A percentile compares a stretch with the other conserved stretches of the same genome.
These are phyloP conservation scores for Drosophila santomea DNA, from an alignment of 1,140 invertebrate species.

Conservation along the genomic window DNA sequence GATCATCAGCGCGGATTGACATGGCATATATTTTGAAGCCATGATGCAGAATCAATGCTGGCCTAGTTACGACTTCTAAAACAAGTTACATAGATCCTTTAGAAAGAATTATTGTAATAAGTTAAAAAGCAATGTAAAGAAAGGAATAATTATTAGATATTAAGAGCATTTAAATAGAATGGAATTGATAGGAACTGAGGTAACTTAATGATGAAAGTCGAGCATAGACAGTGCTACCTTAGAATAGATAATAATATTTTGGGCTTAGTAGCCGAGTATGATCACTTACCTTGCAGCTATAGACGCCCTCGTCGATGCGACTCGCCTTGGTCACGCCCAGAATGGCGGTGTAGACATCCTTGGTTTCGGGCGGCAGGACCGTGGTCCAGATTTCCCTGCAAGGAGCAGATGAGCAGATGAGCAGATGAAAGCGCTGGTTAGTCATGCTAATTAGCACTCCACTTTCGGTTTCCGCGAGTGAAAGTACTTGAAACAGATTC, in stretches of 20 bases:
- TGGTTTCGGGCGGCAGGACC: slow-evolving; percentile 87
- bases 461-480: slow-evolving; percentile 58
- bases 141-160: too few species aligned
- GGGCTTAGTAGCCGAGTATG: too few species aligned
- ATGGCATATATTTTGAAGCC: not conserved
- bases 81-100: too few species aligned
- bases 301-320: slow-evolving; percentile 89
- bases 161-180: too few species aligned
- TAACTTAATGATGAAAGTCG: too few species aligned
- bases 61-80: not conserved
- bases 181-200: too few species aligned
- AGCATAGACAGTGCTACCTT: too few species aligned
- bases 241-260: too few species aligned
- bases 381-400: slow-evolving; percentile 88
- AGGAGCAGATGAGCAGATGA: slow-evolving; percentile 20
- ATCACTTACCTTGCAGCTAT: slow-evolving; percentile 88
- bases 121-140: too few species aligned
- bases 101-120: too few species aligned
- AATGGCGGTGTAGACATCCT: slow-evolving; percentile 89
- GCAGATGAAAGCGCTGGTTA: slow-evolving; percentile 20
- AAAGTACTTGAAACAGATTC: slow-evolving; percentile 50
- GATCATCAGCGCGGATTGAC: slow-evolving; percentile 12
- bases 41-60: not conserved
- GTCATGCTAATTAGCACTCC: slow-evolving; percentile 59
- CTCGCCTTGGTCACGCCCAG: slow-evolving; percentile 89